phyloP scores from a whole-genome alignment of 1,140 invertebrate species.

The Liolophura sinensis region DNA sequence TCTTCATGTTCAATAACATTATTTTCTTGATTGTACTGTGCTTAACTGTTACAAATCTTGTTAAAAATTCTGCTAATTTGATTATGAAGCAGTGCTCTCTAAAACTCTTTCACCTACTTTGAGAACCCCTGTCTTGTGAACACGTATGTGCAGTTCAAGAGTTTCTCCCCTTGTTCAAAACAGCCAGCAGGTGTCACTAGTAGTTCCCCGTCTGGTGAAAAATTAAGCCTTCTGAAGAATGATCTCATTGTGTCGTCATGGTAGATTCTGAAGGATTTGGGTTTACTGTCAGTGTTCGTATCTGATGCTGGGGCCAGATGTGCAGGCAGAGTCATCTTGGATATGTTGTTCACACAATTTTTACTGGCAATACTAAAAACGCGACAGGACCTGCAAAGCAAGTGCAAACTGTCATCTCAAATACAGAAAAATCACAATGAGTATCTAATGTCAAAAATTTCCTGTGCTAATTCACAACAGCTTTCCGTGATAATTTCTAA shows the following conservation, averaged over 20 bases:
- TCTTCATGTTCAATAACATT: too few relatives aligned
- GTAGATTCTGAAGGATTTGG: conserved; percentile 68
- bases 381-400: conserved; percentile 67
- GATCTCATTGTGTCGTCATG: conserved; percentile 94
- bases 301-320: conserved; percentile 4
- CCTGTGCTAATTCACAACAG: too few relatives aligned
- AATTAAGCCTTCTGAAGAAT: conserved; percentile 85
- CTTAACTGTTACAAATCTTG: too few relatives aligned
- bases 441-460: not conserved
- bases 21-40: too few relatives aligned
- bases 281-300: conserved; percentile 26
- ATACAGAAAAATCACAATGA: not conserved
- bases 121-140: conserved; percentile 76
- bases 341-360: conserved; percentile 72
- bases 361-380: conserved; percentile 74
- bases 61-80: too few relatives aligned
- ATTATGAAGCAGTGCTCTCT: too few relatives aligned
- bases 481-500: too few relatives aligned
- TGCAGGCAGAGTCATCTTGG: conserved; percentile 65
- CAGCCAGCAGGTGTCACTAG: conserved; percentile 74
- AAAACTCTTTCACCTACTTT: conserved; percentile 65
- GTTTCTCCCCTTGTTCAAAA: conserved; percentile 45
- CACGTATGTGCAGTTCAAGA: conserved; percentile 75
- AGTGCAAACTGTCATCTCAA: conserved; percentile 6
- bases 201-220: conserved; percentile 86